Conservation (phyloP, 2,888 invertebrate species). For the Craniophora ligustri region DNA sequence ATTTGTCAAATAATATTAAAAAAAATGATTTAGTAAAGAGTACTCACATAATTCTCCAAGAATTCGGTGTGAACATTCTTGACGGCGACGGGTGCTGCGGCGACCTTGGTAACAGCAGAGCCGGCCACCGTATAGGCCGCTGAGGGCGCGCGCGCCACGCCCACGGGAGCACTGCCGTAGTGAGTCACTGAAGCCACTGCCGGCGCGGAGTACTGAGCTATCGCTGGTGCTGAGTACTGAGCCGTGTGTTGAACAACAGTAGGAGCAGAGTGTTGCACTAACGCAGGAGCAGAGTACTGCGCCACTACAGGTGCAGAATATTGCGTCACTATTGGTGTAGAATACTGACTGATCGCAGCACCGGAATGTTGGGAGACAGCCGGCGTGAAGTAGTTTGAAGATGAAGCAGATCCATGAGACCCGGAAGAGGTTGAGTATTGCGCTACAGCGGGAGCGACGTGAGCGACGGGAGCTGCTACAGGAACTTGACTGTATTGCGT, state of each 20-base stretch:
- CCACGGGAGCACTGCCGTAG: constrained; percentile 50
- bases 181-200: constrained; percentile 58
- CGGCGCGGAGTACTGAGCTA: constrained; percentile 69
- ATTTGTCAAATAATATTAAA: too few relatives aligned
- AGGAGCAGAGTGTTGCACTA: constrained; percentile 64
- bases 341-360: constrained; percentile 54
- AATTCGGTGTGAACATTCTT: constrained; percentile 90
- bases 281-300: constrained; percentile 59
- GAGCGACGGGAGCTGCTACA: constrained; percentile 45
- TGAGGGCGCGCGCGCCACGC: constrained; percentile 44
- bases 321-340: constrained; percentile 57
- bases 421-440: constrained; percentile 58
- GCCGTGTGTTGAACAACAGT: constrained; percentile 63
- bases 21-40: not conserved
- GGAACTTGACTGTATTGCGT: constrained; percentile 65
- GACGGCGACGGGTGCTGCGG: constrained; percentile 37
- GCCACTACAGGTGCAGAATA: constrained; percentile 44
- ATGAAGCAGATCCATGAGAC: constrained; percentile 53
- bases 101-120: constrained; percentile 53
- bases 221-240: constrained; percentile 60
- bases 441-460: constrained; percentile 44
- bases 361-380: constrained; percentile 44
- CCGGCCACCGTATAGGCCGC: constrained; percentile 48
- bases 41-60: constrained; percentile 90
- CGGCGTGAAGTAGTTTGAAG: constrained; percentile 61